Percentiles rank a stretch among this genome's conserved stretches.
phyloP scores from a whole-genome alignment of 1,140 invertebrate genomes.

The Heliothis virescens region DNA sequence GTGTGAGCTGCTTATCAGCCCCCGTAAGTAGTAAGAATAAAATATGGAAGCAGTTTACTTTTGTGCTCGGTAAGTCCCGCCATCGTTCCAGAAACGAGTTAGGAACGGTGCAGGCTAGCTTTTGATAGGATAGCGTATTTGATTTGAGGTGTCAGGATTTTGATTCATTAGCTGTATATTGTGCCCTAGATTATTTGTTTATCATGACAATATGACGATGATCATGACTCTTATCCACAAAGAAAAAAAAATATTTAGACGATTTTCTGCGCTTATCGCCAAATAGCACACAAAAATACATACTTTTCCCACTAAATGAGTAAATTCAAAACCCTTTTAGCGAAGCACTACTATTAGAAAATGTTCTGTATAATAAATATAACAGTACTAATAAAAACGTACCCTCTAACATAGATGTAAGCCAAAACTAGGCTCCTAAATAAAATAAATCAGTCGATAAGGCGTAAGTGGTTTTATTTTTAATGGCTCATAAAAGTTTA shows the following conservation, averaged over 20 bases:
- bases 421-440: constrained; percentile 24
- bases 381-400: constrained; percentile 3
- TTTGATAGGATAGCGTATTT: not conserved
- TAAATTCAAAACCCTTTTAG: no score
- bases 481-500: constrained; percentile 60
- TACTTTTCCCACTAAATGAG: no score
- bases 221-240: not conserved
- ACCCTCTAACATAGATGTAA: constrained; percentile 29
- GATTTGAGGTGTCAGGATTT: not conserved
- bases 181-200: no score
- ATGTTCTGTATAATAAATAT: not conserved
- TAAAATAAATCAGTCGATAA: constrained; percentile 63
- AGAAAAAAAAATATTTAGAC: not conserved
- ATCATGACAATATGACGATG: not conserved
- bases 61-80: constrained; percentile 11
- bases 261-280: no score
- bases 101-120: not conserved
- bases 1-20: constrained; percentile 36
- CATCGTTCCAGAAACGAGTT: not conserved
- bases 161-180: no score
- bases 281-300: no score
- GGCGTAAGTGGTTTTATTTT: constrained; percentile 59
- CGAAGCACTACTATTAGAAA: no score
- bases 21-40: constrained; percentile 26
- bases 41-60: constrained; percentile 24